Evolutionary conservation across 2,113 vertebrate species (phyloP).

Genomic region (Capreolus pygargus): DNA sequence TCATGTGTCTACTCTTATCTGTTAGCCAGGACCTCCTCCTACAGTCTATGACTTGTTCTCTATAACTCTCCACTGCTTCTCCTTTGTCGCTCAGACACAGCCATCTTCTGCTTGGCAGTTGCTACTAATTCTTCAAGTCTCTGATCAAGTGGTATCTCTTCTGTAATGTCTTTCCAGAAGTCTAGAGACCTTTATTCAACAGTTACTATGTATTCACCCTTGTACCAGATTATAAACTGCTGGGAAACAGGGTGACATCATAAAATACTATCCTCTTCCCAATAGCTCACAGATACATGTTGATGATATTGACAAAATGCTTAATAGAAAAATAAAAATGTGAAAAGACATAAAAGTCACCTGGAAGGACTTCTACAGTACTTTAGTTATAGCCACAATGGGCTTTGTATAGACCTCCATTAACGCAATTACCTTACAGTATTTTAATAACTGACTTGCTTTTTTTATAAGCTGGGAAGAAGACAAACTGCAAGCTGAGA

Average conservation of each 20-base stretch:
- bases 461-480: neutral
- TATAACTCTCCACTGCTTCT: neutral
- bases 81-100: neutral
- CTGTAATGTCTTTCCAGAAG: neutral
- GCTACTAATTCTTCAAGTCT: neutral
- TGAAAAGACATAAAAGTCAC: neutral
- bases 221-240: neutral
- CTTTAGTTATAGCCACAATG: neutral
- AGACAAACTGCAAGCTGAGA: neutral
- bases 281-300: neutral
- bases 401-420: neutral
- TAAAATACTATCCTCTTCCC: neutral
- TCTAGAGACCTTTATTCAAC: neutral
- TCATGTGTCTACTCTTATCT: neutral
- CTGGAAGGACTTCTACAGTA: neutral
- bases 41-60: neutral
- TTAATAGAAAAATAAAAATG: neutral
- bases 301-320: neutral
- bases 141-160: neutral
- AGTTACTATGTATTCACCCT: neutral
- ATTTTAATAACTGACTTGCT: neutral
- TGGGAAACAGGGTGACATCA: neutral
- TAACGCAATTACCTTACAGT: neutral
- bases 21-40: neutral
- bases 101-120: neutral